These are phyloP conservation scores for Drusus annulatus DNA, from an alignment of 1,140 invertebrate species.

Conservation along the genomic window DNA sequence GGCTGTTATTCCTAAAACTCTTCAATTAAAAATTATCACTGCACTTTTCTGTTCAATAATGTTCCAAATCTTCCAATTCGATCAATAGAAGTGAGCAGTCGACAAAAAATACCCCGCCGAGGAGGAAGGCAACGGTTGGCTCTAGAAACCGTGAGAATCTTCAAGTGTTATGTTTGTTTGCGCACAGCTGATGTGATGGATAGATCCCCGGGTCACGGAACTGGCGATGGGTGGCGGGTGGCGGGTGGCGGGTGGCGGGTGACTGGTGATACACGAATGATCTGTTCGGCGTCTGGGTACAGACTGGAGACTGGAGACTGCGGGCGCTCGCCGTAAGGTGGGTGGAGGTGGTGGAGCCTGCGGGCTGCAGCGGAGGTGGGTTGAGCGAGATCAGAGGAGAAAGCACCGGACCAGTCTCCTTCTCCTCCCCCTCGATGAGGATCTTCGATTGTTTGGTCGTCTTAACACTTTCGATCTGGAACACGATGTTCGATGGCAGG, in stretches of 20 bases:
- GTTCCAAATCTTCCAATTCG: neutral
- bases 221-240: too few species aligned
- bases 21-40: slow-evolving; percentile 14
- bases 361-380: too few species aligned
- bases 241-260: neutral
- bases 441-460: slow-evolving; percentile 11
- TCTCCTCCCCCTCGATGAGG: neutral
- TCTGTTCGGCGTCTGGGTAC: slow-evolving; percentile 40
- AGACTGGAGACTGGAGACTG: slow-evolving; percentile 30
- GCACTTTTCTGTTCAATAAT: slow-evolving; percentile 17
- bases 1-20: slow-evolving; percentile 29
- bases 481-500: neutral
- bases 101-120: too few species aligned
- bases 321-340: neutral
- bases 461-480: neutral
- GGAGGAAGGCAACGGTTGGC: neutral
- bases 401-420: slow-evolving; percentile 6
- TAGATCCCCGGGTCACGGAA: neutral
- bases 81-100: neutral
- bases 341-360: too few species aligned
- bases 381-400: neutral
- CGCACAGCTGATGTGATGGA: neutral
- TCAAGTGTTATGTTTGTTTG: too few species aligned
- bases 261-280: neutral
- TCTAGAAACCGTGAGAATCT: slow-evolving; percentile 45